Evolutionary conservation across 2,113 vertebrate species (phyloP).

Genomic region (Apistogramma diplotaenia): DNA sequence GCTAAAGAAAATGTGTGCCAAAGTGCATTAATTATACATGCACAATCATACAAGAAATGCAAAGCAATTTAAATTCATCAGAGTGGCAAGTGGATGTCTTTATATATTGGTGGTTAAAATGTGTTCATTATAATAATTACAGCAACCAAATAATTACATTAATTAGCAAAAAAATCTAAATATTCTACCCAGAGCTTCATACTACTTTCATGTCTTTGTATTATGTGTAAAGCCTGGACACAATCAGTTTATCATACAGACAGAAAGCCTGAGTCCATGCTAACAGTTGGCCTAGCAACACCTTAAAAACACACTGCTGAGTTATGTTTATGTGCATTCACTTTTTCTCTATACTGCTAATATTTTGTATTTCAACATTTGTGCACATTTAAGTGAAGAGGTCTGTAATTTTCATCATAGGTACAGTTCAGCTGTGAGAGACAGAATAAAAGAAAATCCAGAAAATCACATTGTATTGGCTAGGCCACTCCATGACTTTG

Average conservation of each 20-base stretch:
- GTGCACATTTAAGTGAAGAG: background rate
- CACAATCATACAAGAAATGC: background rate
- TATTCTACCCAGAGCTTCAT: background rate
- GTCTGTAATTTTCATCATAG: too few species aligned
- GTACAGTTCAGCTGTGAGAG: too few species aligned
- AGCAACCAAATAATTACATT: background rate
- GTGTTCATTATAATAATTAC: background rate
- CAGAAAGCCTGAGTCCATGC: background rate
- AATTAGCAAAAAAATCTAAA: background rate
- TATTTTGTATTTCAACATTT: background rate
- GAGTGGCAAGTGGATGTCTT: background rate
- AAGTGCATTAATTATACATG: too few species aligned
- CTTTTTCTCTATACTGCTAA: background rate
- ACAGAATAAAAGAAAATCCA: too few species aligned
- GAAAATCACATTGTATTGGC: too few species aligned
- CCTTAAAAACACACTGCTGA: background rate
- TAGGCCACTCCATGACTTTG: too few species aligned
- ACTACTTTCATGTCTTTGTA: background rate
- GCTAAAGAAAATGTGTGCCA: background rate
- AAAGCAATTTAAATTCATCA: background rate
- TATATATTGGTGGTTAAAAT: background rate
- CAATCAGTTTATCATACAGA: background rate
- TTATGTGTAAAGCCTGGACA: background rate
- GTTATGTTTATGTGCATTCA: background rate
- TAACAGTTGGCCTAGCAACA: background rate